Evolutionary conservation across 2,888 invertebrate genomes (phyloP).

Genomic region (Amblyjoppa proteus): DNA sequence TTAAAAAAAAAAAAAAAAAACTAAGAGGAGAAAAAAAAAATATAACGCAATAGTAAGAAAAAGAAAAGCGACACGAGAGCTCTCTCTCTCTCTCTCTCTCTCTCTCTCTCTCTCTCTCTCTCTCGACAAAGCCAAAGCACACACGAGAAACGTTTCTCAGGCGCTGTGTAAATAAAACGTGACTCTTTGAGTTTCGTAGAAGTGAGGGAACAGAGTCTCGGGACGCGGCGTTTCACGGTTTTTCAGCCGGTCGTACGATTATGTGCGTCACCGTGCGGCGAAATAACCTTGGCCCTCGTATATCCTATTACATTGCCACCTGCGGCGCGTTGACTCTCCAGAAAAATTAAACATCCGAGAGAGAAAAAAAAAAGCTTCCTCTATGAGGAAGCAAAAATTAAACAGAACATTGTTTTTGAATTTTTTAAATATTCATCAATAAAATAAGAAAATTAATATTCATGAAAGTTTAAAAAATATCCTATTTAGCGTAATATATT

Average conservation of each 20-base stretch:
- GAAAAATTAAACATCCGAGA: neutral
- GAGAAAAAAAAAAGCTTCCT: neutral
- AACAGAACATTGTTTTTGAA: no score
- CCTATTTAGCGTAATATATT: no score
- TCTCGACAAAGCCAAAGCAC: conserved; percentile 15
- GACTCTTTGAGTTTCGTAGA: conserved; percentile 26
- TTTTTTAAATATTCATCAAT: no score
- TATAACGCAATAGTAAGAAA: neutral
- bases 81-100: neutral
- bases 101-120: neutral
- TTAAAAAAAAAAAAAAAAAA: neutral
- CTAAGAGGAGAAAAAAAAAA: neutral
- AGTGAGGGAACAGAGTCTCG: conserved; percentile 1
- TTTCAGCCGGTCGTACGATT: conserved; percentile 17
- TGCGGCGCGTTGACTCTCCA: neutral
- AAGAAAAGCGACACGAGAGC: neutral
- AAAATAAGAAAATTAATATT: no score
- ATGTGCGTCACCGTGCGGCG: conserved; percentile 2
- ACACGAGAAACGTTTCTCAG: conserved; percentile 3
- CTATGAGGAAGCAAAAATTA: no score
- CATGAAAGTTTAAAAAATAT: no score
- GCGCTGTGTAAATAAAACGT: conserved; percentile 40
- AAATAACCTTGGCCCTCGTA: conserved; percentile 22
- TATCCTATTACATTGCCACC: conserved; percentile 18
- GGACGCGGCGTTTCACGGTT: neutral